A percentile compares a stretch with the other conserved stretches of the same genome.
Conservation (phyloP, 2,113 vertebrate genomes). For the Xenopus borealis region DNA sequence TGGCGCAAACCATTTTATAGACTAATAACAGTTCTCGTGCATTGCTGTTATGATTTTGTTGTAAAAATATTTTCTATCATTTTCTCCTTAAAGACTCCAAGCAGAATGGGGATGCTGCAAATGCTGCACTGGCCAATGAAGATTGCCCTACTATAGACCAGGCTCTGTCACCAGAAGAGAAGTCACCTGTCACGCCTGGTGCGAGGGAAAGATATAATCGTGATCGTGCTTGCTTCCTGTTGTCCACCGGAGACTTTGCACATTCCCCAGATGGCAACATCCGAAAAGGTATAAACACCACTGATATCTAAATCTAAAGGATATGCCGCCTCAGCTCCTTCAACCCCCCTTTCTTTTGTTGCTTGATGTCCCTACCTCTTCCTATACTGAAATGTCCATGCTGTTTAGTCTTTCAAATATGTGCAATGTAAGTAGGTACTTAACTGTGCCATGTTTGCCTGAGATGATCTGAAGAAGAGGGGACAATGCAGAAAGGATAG, state of each 20-base stretch:
- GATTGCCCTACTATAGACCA: slow-evolving; percentile 92
- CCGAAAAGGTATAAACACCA: slow-evolving; percentile 77
- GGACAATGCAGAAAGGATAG: too few relatives aligned
- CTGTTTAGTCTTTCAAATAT: background rate
- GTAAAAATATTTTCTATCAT: background rate
- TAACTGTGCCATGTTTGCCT: too few relatives aligned
- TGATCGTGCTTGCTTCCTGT: slow-evolving; percentile 88
- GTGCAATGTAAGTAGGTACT: too few relatives aligned
- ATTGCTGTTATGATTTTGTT: too few relatives aligned
- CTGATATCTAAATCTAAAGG: background rate
- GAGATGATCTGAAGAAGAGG: too few relatives aligned
- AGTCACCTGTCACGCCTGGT: slow-evolving; percentile 73
- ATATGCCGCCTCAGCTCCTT: slow-evolving; percentile 2
- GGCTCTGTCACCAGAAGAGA: slow-evolving; percentile 84
- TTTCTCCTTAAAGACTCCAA: slow-evolving; percentile 67
- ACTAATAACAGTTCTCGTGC: too few relatives aligned
- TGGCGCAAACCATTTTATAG: too few relatives aligned
- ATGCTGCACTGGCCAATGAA: slow-evolving; percentile 84
- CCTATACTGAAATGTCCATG: slow-evolving; percentile 1
- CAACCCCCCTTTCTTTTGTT: slow-evolving; percentile 1
- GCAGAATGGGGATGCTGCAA: slow-evolving; percentile 85
- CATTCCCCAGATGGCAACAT: slow-evolving; percentile 85
- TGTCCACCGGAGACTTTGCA: slow-evolving; percentile 82
- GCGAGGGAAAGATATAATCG: slow-evolving; percentile 82
- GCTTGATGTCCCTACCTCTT: slow-evolving; percentile 5